Evolutionary conservation across 2,888 invertebrate genomes (phyloP).

Genomic region (Drosophila hamatofila): DNA sequence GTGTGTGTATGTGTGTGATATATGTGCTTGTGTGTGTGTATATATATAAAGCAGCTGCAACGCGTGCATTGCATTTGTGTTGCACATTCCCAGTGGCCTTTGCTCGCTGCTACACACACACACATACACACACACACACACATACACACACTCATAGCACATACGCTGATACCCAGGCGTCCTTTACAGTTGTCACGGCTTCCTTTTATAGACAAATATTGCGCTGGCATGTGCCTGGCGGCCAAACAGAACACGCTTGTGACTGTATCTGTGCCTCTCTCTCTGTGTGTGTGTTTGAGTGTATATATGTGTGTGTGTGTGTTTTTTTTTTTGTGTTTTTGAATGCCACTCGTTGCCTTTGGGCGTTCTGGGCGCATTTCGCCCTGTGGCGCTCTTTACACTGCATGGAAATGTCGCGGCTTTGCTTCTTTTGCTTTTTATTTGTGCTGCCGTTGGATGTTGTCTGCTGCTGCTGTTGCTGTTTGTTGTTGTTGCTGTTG

Average conservation of each 20-base stretch:
- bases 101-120: constrained; percentile 8
- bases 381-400: constrained; percentile 58
- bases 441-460: constrained; percentile 42
- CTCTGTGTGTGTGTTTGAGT: constrained; percentile 36
- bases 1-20: not conserved
- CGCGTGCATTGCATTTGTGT: constrained; percentile 45
- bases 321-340: constrained; percentile 10
- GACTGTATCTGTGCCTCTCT: not conserved
- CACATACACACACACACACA: not conserved
- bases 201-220: constrained; percentile 77
- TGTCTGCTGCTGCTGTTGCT: constrained; percentile 12
- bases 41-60: constrained; percentile 46
- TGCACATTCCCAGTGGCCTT: constrained; percentile 35
- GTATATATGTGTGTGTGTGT: constrained; percentile 20
- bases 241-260: constrained; percentile 40
- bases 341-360: constrained; percentile 10
- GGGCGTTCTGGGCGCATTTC: constrained; percentile 31
- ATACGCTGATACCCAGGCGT: constrained; percentile 13
- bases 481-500: constrained; percentile 21
- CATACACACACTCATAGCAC: not conserved
- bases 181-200: constrained; percentile 63
- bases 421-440: constrained; percentile 52
- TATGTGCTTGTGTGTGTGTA: not conserved
- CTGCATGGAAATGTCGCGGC: constrained; percentile 77
- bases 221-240: constrained; percentile 67